A percentile compares a stretch with the other conserved stretches of the same genome.
phyloP scores from a whole-genome alignment of 2,888 invertebrate species.

The Sycophila texana region DNA sequence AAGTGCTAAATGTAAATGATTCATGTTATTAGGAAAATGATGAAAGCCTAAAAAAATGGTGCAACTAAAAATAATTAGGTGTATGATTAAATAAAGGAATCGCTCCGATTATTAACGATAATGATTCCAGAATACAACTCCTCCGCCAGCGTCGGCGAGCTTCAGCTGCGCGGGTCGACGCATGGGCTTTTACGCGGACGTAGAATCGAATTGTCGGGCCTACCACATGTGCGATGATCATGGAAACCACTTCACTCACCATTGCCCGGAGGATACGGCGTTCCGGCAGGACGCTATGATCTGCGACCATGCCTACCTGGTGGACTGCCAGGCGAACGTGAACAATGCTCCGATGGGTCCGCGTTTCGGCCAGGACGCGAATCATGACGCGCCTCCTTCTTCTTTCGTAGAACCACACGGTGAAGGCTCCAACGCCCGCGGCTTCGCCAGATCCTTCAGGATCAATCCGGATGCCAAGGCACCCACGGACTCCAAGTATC shows the following conservation, averaged over 20 bases:
- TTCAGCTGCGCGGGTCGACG: slow-evolving; percentile 66
- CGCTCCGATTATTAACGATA: too few species aligned
- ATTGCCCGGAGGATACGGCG: slow-evolving; percentile 70
- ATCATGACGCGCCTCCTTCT: slow-evolving; percentile 26
- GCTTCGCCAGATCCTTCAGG: slow-evolving; percentile 54
- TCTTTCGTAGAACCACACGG: slow-evolving; percentile 46
- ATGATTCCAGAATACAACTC: slow-evolving; percentile 64
- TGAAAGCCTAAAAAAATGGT: too few species aligned
- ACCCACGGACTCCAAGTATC: slow-evolving; percentile 47
- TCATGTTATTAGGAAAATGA: too few species aligned
- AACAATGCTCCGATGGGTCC: background rate
- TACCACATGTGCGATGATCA: slow-evolving; percentile 72
- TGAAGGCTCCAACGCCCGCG: slow-evolving; percentile 46
- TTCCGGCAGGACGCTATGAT: slow-evolving; percentile 71
- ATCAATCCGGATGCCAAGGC: slow-evolving; percentile 51
- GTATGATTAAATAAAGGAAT: too few species aligned
- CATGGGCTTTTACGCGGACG: slow-evolving; percentile 70
- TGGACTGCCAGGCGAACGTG: slow-evolving; percentile 62
- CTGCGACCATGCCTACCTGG: slow-evolving; percentile 71
- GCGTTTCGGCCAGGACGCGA: slow-evolving; percentile 15
- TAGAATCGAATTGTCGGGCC: slow-evolving; percentile 65
- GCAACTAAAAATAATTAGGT: too few species aligned
- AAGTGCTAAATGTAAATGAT: too few species aligned
- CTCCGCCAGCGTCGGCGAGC: slow-evolving; percentile 61
- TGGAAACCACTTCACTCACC: slow-evolving; percentile 70